Conservation (phyloP, 2,797 vertebrate genomes). For the Sphenopsis melanotis region DNA sequence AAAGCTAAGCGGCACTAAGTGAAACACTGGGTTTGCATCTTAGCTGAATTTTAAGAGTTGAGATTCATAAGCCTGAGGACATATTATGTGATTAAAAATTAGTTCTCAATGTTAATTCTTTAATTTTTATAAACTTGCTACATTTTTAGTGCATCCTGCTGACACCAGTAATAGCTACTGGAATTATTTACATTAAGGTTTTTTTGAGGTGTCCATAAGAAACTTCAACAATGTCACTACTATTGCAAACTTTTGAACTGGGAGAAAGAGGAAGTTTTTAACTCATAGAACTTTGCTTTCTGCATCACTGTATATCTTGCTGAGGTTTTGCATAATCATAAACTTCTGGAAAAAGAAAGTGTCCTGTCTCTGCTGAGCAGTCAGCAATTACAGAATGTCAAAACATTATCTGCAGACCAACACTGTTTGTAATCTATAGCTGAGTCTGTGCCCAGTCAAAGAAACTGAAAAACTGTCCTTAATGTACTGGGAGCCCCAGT, state of each 20-base stretch:
- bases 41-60: not conserved
- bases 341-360: not conserved
- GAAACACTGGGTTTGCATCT: not conserved
- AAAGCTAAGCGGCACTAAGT: not conserved
- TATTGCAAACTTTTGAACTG: not conserved
- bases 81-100: not conserved
- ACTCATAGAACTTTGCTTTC: not conserved
- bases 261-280: not conserved
- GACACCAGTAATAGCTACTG: not conserved
- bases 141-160: not conserved
- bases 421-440: not conserved
- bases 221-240: not conserved
- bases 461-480: not conserved
- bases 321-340: not conserved
- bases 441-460: not conserved
- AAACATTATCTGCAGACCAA: not conserved
- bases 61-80: not conserved
- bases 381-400: not conserved
- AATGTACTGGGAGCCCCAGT: not conserved
- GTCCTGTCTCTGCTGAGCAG: not conserved
- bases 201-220: not conserved
- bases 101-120: not conserved
- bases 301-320: not conserved
- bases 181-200: not conserved
- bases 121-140: not conserved